A percentile compares a stretch with the other conserved stretches of the same genome.
These are phyloP conservation scores for Meliscaeva auricollis DNA, from an alignment of 2,888 invertebrate genomes.

Conservation along the genomic window DNA sequence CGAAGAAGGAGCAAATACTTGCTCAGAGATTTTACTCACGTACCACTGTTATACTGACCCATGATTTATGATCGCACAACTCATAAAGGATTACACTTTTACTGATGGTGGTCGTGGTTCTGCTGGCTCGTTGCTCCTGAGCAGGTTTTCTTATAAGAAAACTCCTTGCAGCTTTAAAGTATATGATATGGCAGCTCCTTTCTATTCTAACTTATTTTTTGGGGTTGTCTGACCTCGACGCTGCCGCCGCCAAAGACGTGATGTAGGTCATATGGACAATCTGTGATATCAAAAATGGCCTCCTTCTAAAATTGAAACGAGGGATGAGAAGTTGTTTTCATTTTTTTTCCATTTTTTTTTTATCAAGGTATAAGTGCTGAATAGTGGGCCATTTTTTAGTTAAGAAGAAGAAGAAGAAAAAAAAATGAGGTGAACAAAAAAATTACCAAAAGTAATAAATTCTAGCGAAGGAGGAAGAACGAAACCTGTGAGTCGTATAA, in stretches of 20 bases:
- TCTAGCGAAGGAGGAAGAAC: background rate
- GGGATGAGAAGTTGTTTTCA: conserved; percentile 58
- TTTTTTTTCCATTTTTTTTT: background rate
- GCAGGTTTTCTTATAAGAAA: conserved; percentile 32
- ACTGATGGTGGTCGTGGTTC: conserved; percentile 11
- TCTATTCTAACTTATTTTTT: conserved; percentile 25
- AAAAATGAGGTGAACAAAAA: conserved; percentile 28
- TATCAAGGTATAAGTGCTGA: conserved; percentile 46
- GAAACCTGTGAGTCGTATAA: conserved; percentile 36
- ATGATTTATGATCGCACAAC: conserved; percentile 76
- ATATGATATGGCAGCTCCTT: background rate
- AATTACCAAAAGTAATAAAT: conserved; percentile 45
- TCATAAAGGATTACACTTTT: conserved; percentile 76
- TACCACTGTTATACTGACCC: conserved; percentile 75
- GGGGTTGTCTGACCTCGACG: conserved; percentile 24
- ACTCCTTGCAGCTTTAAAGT: conserved; percentile 42
- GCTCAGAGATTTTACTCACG: conserved; percentile 71
- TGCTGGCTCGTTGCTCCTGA: conserved; percentile 41
- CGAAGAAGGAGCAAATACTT: conserved; percentile 43
- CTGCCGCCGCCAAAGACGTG: conserved; percentile 48
- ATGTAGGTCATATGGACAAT: conserved; percentile 75
- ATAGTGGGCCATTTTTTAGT: conserved; percentile 61
- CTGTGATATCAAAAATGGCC: conserved; percentile 70
- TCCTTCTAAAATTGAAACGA: conserved; percentile 16
- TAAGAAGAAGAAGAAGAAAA: background rate